Evolutionary conservation across 2,113 vertebrate genomes (phyloP), one percentile per base, ranked within the genome.

Genomic region (Illadopsis cleaveri): DNA sequence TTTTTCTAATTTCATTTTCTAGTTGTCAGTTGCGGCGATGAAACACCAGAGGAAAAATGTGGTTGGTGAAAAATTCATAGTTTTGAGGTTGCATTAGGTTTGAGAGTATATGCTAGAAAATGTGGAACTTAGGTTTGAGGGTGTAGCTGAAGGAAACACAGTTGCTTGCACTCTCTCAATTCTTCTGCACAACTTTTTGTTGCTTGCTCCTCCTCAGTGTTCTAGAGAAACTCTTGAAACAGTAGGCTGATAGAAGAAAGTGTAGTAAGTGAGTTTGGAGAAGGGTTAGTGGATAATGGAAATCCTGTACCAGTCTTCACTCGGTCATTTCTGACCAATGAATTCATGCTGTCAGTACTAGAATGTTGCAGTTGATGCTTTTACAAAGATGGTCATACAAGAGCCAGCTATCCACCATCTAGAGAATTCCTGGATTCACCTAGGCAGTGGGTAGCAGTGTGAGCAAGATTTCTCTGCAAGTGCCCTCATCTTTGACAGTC

Each of bases 1-100:
- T 42, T 89, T 96, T 96, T 97, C 60, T 91, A 58, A 93, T 95
- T 94, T 95, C 71, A 22, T 96, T 97, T 95, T 97, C 94, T 95
- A 93, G 94, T 94, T 93, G 42, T n/a, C 90, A 89, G 42, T 86
- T 97, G 95, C 51, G 38, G 1, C 6, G 47, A 80, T 6, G 90
- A 86, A 90, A 20, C 78, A 72, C 38, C 94, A 84, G 12, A 72
- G 89, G 83, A 96, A 21, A 60, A 54, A 71, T 10, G 77, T 94
- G 94, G 86, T 96, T 89, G 4, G 83, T 96, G 91, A 91, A 92
- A 45, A 94, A 82, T 68, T 86, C 27, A 11, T 78, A 78, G 86
- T 71, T 92, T 80, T 5, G 10, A 94, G 89, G 56, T 91, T 35
- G 50, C 16, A 5, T 71, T 91, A 91, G 44, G 44, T 77, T 92